These are phyloP conservation scores for Ophiothrix spiculata DNA, from an alignment of 35 echinoderm and acorn worm genomes.

Conservation along the genomic window DNA sequence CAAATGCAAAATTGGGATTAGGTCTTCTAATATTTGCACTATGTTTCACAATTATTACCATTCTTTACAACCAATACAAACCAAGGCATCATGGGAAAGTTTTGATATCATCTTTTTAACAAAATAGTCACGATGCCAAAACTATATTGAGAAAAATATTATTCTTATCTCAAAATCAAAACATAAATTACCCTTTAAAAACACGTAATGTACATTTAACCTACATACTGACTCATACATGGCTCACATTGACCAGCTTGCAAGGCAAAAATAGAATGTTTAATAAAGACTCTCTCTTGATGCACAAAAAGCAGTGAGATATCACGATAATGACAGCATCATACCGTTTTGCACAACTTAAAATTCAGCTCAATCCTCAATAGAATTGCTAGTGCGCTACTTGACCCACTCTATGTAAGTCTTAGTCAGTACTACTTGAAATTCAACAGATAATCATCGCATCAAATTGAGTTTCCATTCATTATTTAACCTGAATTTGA, in stretches of 20 bases:
- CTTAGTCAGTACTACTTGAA: constrained; percentile 11
- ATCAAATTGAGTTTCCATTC: not conserved
- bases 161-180: no score
- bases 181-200: not conserved
- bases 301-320: not conserved
- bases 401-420: not conserved
- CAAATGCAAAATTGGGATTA: no score
- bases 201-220: not conserved
- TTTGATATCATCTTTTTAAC: no score
- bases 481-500: not conserved
- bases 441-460: not conserved
- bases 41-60: no score
- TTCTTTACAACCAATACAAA: no score
- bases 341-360: not conserved
- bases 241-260: not conserved
- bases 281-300: not conserved
- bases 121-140: no score
- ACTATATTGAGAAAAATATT: no score
- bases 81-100: no score
- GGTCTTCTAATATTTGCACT: no score
- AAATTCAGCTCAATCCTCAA: not conserved
- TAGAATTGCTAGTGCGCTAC: not conserved
- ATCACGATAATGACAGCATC: not conserved
- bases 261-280: no score
- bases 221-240: not conserved